Conservation (phyloP, 1,140 invertebrate genomes). For the Scaptodrosophila lebanonensis region DNA sequence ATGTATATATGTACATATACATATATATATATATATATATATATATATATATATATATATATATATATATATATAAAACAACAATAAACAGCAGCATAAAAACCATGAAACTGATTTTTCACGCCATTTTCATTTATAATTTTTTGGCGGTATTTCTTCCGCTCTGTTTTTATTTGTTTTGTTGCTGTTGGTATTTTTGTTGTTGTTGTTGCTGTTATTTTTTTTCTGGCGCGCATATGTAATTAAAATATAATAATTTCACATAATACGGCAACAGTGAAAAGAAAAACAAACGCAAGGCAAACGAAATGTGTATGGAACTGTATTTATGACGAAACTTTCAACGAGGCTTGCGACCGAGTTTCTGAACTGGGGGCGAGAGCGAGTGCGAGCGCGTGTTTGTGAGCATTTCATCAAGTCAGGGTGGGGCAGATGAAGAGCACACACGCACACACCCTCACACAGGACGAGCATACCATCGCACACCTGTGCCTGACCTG, state of each 20-base stretch:
- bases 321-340: conserved; percentile 63
- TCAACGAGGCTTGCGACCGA: conserved; percentile 13
- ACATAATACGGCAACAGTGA: conserved; percentile 29
- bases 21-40: background rate
- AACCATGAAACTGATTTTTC: conserved; percentile 76
- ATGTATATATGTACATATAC: conserved; percentile 7
- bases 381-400: background rate
- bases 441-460: background rate
- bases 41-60: conserved; percentile 2
- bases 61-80: conserved; percentile 58
- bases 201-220: conserved; percentile 15
- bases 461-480: too few relatives aligned
- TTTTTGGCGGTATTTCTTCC: background rate
- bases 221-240: conserved; percentile 63
- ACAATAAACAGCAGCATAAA: conserved; percentile 74
- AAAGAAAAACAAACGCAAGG: conserved; percentile 17
- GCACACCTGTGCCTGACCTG: background rate
- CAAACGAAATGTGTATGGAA: conserved; percentile 21
- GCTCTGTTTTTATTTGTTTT: background rate
- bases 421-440: background rate
- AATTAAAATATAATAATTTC: conserved; percentile 76
- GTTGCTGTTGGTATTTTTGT: conserved; percentile 28
- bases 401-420: background rate
- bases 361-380: background rate
- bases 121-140: conserved; percentile 74